Base-by-base conservation (phyloP, 2,888 invertebrate genomes). In the Aporophyla nigra region DNA sequence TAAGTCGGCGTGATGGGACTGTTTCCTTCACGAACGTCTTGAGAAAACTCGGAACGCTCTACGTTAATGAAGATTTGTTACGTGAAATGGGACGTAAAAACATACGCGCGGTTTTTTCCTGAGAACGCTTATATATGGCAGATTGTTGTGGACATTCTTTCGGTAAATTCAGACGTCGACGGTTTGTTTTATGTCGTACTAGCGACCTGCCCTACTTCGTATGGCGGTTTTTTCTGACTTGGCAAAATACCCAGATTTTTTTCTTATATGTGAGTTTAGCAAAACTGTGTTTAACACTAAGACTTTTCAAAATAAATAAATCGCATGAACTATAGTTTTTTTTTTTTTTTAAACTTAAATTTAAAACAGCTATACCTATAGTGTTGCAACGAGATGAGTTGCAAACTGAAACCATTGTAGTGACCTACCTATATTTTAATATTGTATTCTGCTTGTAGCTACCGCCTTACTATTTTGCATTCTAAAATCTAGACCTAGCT, bases 61-160 rank as follows among this genome's bases (percentile, higher is more conserved):
- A 54, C 53, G 65, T 71, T 85, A 82, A 82, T 82, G 76, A 82
- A 82, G 85, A 82, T 82, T 85, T 71, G 58, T 84, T 70, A 49
- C 56, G 58, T 62, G 33, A 43, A 71, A 68, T 54, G 67, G 54
- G 51, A 71, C 54, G 68, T 67, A 66, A 72, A 71, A 73, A 80
- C 43, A 49, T 27, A 51, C n/a, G 14, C 40, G 16, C 0, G 21
- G 69, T 59, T 73, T 84, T 80, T 80, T 51, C 66, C 49, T 43
- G 49, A 33, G 19, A 10, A 33, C 49, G 33, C 21, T 51, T 43
- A 49, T 21, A 49, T 19, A 49, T 43, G 65, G 21, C 58, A 65
- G 58, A 61, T 76, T 49, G 51, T 33, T 76, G 9, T n/a, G 19
- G 27, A 65, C 27, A 54, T 40, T 58, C 5, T 14, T 46, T 54